A percentile compares a stretch with the other conserved stretches of the same genome.
Evolutionary conservation across 1,140 invertebrate species (phyloP).

Genomic region (Hylaeus anthracinus): DNA sequence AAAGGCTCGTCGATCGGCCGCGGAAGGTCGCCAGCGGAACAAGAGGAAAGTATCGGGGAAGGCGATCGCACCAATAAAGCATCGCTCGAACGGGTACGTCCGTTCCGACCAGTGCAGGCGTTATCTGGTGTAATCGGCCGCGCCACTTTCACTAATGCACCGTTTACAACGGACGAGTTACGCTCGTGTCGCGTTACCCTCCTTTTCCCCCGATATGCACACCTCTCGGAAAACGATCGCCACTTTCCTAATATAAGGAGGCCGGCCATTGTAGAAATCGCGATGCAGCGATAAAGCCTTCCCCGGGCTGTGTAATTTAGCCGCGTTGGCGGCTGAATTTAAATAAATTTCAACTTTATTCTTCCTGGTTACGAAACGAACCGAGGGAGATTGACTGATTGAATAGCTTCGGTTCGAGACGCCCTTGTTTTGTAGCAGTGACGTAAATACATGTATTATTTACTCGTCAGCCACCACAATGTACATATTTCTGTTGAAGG

Average conservation of each 20-base stretch:
- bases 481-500: no score
- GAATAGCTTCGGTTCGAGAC: background rate
- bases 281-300: conserved; percentile 22
- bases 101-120: conserved; percentile 1
- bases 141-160: conserved; percentile 67
- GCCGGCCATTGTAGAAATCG: conserved; percentile 37
- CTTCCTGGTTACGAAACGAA: background rate
- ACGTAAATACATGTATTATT: no score
- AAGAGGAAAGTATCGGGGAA: conserved; percentile 29
- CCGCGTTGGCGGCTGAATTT: background rate
- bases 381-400: background rate
- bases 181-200: conserved; percentile 54
- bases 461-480: no score
- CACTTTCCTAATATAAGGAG: conserved; percentile 32
- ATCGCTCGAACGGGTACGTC: conserved; percentile 23
- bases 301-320: background rate
- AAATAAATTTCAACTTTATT: conserved; percentile 16
- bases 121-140: conserved; percentile 61
- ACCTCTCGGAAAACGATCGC: background rate
- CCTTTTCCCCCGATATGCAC: background rate
- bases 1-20: background rate
- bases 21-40: conserved; percentile 20
- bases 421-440: no score
- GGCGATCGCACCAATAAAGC: conserved; percentile 36
- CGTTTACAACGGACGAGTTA: conserved; percentile 63